Evolutionary conservation across 92 coral and sea anemone species (phyloP).

Genomic region (Pocillopora grandis): DNA sequence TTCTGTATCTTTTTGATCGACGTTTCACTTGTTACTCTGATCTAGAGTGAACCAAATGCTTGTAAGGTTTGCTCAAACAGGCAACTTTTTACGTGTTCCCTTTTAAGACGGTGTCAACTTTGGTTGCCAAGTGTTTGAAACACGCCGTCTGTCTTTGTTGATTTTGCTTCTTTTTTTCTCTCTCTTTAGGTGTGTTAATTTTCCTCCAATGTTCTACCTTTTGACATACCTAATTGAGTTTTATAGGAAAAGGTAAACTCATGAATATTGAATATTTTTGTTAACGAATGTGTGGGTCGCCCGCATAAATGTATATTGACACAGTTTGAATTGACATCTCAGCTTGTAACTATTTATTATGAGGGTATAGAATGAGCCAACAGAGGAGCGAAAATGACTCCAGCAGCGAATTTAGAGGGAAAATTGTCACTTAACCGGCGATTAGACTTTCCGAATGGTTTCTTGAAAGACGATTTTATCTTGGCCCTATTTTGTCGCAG

Average conservation of each 20-base stretch:
- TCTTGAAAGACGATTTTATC: no score
- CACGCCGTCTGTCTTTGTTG: slow-evolving; percentile 24
- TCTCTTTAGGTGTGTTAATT: slow-evolving; percentile 9
- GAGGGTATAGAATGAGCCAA: not conserved
- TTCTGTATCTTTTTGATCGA: not conserved
- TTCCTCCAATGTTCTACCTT: slow-evolving; percentile 7
- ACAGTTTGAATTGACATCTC: slow-evolving; percentile 15
- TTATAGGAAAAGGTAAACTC: slow-evolving; percentile 30
- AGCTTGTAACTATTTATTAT: not conserved
- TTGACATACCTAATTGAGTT: slow-evolving; percentile 32
- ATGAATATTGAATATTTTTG: slow-evolving; percentile 19
- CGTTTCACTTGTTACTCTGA: not conserved
- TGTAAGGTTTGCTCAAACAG: no score
- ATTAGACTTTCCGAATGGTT: no score
- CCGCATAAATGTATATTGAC: slow-evolving; percentile 18
- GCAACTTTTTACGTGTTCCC: not conserved
- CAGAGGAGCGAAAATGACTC: not conserved
- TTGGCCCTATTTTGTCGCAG: no score
- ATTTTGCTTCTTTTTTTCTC: slow-evolving; percentile 32
- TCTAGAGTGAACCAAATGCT: no score
- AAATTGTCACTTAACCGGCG: no score
- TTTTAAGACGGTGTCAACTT: slow-evolving; percentile 1
- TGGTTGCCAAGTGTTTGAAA: slow-evolving; percentile 41
- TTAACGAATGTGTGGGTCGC: slow-evolving; percentile 14
- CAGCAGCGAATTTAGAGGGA: not conserved